Base-by-base conservation (phyloP, 2,888 invertebrate species). In the Ennomos erosarius region DNA sequence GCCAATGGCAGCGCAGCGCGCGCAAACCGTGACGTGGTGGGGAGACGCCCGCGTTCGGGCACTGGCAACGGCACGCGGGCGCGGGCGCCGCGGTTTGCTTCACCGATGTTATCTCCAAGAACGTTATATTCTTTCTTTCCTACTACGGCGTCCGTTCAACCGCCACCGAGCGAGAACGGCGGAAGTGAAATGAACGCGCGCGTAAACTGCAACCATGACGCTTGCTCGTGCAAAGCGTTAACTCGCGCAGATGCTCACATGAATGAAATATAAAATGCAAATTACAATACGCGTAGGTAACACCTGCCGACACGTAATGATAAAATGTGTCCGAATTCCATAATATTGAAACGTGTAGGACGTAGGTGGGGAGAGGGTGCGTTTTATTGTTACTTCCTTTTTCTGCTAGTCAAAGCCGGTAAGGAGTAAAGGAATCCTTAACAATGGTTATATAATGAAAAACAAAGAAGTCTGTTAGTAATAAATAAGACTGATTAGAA, bases 121-220 rank as follows among this genome's bases (percentile, higher is more conserved):
- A 89, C 87, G 89, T 90, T 88, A 88, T 89, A 88, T 88, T 89
- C 86, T 90, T 87, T 87, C 87, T 87, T 87, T 87, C 87, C 83
- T 85, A 81, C 84, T 87, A 85, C 75, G 70, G 74, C 80, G 87
- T 84, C 85, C 87, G 88, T 88, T 88, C 88, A 87, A 89, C 90
- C 87, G 87, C 79, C 87, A 87, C 79, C 68, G 65, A 56, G 52
- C 55, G 46, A 60, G 55, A 51, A 60, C 88, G 81, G 81, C 89
- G 90, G 91, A 91, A 90, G 90, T 90, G 85, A 88, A 88, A 84
- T 81, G 84, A 87, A 89, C 87, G 87, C 87, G 87, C 83, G 87
- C 87, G 86, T 87, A 87, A 87, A 87, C 82, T 85, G 82, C 82
- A 82, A 76, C 79, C 80, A 75, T 68, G 66, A 68, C 69, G 75